Conservation (phyloP, 2,797 vertebrate species). For the Echiichthys vipera region DNA sequence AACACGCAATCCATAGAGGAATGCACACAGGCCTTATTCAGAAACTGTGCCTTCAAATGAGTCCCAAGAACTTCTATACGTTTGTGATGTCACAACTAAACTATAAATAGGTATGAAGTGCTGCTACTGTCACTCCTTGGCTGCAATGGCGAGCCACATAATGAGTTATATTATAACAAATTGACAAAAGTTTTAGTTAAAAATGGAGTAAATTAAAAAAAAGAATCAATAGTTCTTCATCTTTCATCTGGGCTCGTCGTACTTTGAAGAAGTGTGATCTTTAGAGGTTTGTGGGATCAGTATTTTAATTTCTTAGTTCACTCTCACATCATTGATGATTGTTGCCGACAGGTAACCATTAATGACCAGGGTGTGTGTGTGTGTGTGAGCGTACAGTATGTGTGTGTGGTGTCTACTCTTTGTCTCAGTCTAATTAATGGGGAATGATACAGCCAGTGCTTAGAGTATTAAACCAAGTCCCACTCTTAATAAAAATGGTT, state of each 20-base stretch:
- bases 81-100: no score
- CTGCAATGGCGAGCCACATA: neutral
- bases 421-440: constrained; percentile 88
- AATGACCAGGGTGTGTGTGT: constrained; percentile 80
- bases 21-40: no score
- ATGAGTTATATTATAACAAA: neutral
- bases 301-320: constrained; percentile 75
- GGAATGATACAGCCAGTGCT: constrained; percentile 87
- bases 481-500: neutral
- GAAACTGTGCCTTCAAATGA: no score
- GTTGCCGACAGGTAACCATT: constrained; percentile 87
- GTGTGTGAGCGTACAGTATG: constrained; percentile 46
- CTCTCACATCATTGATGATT: constrained; percentile 86
- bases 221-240: constrained; percentile 18
- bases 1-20: no score
- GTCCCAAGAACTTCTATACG: no score
- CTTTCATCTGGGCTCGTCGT: constrained; percentile 84
- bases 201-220: neutral
- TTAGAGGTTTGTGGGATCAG: constrained; percentile 68
- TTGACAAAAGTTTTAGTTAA: neutral
- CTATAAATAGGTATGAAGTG: no score
- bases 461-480: constrained; percentile 15
- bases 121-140: no score
- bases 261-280: constrained; percentile 65
- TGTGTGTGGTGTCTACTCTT: constrained; percentile 70